Evolutionary conservation across 2,888 invertebrate species (phyloP), one percentile per base, ranked within the genome.

Genomic region (Lumbricus terrestris): DNA sequence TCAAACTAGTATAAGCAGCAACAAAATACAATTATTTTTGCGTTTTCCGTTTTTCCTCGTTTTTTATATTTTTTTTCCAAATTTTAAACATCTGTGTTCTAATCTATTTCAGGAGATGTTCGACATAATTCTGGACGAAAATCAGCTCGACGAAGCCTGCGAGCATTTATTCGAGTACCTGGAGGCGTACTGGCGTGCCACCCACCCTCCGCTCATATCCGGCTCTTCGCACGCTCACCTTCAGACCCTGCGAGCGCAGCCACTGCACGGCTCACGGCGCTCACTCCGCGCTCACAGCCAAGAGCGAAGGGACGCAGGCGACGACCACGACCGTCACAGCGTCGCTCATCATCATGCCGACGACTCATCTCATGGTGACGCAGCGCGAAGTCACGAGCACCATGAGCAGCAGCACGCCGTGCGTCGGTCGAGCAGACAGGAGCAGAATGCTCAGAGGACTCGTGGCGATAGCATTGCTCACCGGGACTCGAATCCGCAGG

Each of bases 111-210:
- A 95, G 93, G 99, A 99, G 95, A 98, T 99, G 98, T 99, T 99
- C 96, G 99, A 99, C 96, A 97, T 99, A 92, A 97, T 98, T 93
- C 96, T 99, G 93, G 99, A 99, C 95, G 99, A 99, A 95, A 99
- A 99, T 95, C 99, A 99, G 96, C 96, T 99, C 93, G 99, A 99
- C 95, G 99, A 99, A 94, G 99, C 99, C 38, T 99, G 99, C 95
- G 98, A 99, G 95, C 99, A 99, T 95, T 97, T 99, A 94, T 98
- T 98, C 54, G 99, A 99, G 95, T 99, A 98, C 95, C 96, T 99
- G 95, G 99, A 99, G 96, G 96, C 97, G 92, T 99, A 99, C 95
- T 99, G 99, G 99, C 96, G 97, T 94, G 99, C 99, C 89, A 99
- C 99, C 91, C 99, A 99, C 96, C 99, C 99, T 90, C 91, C 89